Conservation (phyloP, 64 coral and sea anemone genomes). For the Astreopora myriophthalma region DNA sequence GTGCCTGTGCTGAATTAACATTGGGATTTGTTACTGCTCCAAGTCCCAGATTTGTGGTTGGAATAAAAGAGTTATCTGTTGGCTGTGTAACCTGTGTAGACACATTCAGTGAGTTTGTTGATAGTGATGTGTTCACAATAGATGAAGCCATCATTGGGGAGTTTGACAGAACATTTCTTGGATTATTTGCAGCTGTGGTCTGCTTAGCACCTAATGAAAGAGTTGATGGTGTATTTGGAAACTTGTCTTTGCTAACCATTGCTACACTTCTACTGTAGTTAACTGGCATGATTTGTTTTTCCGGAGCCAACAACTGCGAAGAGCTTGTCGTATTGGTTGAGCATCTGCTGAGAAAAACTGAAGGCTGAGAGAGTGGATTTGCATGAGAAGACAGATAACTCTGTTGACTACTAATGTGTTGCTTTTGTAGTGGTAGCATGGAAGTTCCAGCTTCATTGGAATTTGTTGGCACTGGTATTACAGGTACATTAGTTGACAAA, state of each 20-base stretch:
- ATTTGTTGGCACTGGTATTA: not conserved
- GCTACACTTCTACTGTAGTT: not conserved
- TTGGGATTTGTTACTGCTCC: not conserved
- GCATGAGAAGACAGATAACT: not conserved
- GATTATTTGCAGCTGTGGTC: not conserved
- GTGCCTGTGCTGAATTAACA: not conserved
- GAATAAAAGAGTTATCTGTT: not conserved
- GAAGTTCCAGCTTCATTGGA: not conserved
- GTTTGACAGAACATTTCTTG: not conserved
- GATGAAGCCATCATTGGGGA: not conserved
- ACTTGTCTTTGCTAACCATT: not conserved
- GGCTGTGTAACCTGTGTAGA: not conserved
- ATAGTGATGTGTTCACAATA: not conserved
- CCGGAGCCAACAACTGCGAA: not conserved
- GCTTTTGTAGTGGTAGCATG: not conserved
- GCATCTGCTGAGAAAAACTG: not conserved
- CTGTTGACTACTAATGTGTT: not conserved
- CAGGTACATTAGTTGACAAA: not conserved
- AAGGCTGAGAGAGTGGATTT: not conserved
- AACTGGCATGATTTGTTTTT: not conserved
- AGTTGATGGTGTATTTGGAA: not conserved
- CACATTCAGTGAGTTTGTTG: not conserved
- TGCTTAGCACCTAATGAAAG: not conserved
- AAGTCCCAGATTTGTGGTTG: not conserved
- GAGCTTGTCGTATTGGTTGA: not conserved